Base-by-base conservation (phyloP, 2,797 vertebrate genomes). In the Muraenolepis orangiensis region DNA sequence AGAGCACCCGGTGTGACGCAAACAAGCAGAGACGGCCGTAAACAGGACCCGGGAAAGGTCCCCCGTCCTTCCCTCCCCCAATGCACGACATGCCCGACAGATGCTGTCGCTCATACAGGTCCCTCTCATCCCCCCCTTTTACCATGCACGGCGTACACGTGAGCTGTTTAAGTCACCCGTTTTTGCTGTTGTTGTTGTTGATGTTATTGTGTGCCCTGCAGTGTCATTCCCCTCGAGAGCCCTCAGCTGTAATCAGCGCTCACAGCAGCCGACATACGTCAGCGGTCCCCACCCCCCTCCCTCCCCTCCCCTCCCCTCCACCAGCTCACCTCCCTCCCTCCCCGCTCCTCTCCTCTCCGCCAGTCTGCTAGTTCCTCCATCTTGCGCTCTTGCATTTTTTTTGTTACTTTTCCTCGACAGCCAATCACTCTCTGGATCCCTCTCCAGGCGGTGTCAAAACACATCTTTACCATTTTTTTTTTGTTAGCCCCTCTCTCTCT, bases 261-360 rank as follows among this genome's bases (percentile, higher is more conserved):
- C 80, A 82, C 40, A 64, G 74, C 73, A 81, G 84, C 72, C 66
- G 46, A 73, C 70, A 61, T 70, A 23, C 69, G 20, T 70, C 18
- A 26, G 66, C 74, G 14, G 18, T 69, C 14, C 18, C 64, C 30
- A 3, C 32, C 28, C 12, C 31, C 20, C 2, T 72, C 72, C 82
- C 80, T 69, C 70, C 79, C 79, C 75, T 82, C 73, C 76, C 71
- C 81, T 16, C 18, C 84, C 86, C 82, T 72, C 70, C n/a, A n/a
- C n/a, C n/a, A n/a, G n/a, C 18, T 23, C 30, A 3, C 32, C 28
- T 6, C 31, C 20, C 2, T 72, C 72, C 82, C 80, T 69, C 70
- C 79, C 79, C 75, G 82, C 73, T 75, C 26, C 31, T 86, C 86
- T 29, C 18, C 82, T 89, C 85, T 84, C 82, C 84, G 87, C 85